phyloP scores from a whole-genome alignment of 2,888 invertebrate species.

The Hartigia nigra region DNA sequence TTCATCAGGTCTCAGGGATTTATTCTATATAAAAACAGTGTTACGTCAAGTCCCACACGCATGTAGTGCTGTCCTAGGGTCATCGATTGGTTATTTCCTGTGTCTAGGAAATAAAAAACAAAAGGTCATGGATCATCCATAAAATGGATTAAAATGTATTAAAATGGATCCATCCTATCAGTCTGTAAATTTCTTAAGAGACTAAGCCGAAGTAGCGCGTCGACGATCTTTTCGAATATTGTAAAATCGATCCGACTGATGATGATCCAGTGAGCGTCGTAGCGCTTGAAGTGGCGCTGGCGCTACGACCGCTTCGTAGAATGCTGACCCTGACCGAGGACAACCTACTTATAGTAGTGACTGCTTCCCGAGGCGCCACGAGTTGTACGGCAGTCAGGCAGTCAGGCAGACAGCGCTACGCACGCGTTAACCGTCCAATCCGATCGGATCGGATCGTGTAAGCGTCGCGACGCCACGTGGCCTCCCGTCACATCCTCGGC shows the following conservation, averaged over 20 bases:
- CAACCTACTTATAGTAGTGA: constrained; percentile 43
- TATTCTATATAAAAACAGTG: not conserved
- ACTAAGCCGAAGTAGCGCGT: not conserved
- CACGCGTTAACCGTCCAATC: not conserved
- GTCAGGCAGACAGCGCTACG: not conserved
- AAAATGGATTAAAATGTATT: too few relatives aligned
- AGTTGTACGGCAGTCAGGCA: not conserved
- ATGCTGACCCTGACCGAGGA: constrained; percentile 48
- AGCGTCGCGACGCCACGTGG: constrained; percentile 3
- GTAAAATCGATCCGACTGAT: not conserved
- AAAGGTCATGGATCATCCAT: not conserved
- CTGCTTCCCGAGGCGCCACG: not conserved
- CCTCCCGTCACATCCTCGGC: not conserved
- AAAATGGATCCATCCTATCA: not conserved
- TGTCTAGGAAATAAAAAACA: not conserved
- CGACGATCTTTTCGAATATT: not conserved
- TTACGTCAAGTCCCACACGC: not conserved
- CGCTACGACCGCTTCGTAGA: constrained; percentile 29
- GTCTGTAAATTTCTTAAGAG: not conserved
- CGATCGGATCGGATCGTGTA: not conserved
- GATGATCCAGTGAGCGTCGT: not conserved
- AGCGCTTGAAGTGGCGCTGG: not conserved
- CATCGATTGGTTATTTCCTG: not conserved
- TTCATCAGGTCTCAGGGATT: too few relatives aligned
- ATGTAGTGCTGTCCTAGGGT: not conserved